phyloP scores from a whole-genome alignment of 2,797 vertebrate genomes.

The Lophura swinhoii region DNA sequence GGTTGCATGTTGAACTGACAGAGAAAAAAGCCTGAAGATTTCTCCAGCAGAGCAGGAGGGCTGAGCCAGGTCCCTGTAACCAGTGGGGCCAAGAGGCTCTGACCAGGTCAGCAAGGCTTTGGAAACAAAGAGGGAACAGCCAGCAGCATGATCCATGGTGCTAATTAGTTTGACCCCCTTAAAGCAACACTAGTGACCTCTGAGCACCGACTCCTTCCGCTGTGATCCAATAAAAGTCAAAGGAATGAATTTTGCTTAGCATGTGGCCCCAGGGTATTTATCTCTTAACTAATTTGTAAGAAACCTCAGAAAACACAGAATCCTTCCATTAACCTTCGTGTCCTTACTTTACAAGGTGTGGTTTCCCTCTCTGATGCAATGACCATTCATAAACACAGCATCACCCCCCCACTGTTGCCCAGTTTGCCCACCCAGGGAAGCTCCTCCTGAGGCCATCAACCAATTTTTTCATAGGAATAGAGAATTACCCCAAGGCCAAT shows the following conservation, averaged over 20 bases:
- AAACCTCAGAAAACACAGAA: constrained; percentile 16
- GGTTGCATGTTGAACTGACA: background rate
- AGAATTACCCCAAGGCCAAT: background rate
- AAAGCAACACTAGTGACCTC: constrained; percentile 55
- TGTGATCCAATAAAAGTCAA: constrained; percentile 45
- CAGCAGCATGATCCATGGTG: constrained; percentile 2
- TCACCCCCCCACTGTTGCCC: background rate
- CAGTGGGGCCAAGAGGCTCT: background rate
- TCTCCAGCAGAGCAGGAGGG: background rate
- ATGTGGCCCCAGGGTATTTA: constrained; percentile 5
- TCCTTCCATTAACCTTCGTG: constrained; percentile 10
- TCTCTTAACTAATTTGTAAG: constrained; percentile 12
- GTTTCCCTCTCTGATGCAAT: constrained; percentile 11
- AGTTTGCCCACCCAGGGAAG: background rate
- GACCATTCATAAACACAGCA: background rate
- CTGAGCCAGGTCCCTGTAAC: background rate
- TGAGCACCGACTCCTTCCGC: background rate
- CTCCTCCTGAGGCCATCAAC: background rate
- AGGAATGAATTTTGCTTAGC: constrained; percentile 36
- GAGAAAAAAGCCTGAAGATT: background rate
- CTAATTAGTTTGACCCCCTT: constrained; percentile 71
- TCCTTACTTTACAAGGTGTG: background rate
- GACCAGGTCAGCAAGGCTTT: background rate
- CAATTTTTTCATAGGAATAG: background rate
- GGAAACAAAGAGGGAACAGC: constrained; percentile 33